Evolutionary conservation across 2,888 invertebrate genomes (phyloP).

Genomic region (Eueremaeus valkanovi): DNA sequence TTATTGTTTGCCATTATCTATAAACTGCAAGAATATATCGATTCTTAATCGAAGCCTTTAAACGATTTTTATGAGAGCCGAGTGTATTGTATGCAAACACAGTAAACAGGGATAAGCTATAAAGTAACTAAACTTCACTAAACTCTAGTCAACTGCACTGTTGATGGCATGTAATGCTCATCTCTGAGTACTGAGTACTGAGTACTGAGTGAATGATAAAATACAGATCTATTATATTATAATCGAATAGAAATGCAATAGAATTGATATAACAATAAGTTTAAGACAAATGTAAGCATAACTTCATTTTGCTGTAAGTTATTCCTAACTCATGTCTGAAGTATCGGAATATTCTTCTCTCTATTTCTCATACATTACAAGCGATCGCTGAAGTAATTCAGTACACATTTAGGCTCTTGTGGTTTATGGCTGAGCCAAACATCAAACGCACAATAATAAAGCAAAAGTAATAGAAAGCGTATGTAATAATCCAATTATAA

Average conservation of each 20-base stretch:
- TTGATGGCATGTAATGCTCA: too few species aligned
- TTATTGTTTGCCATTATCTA: neutral
- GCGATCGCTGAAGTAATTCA: conserved; percentile 18
- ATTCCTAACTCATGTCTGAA: neutral
- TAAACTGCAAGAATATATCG: neutral
- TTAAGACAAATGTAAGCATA: neutral
- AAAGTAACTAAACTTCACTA: neutral
- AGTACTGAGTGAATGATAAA: neutral
- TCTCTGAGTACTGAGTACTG: too few species aligned
- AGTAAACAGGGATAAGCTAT: too few species aligned
- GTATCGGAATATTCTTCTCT: neutral
- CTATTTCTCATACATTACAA: too few species aligned
- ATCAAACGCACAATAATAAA: neutral
- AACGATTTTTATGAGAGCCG: neutral
- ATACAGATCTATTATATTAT: neutral
- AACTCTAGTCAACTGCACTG: neutral
- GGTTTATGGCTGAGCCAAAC: conserved; percentile 8
- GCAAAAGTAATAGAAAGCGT: conserved; percentile 28
- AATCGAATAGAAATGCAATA: neutral
- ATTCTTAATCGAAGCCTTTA: neutral
- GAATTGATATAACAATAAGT: neutral
- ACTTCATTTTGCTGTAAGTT: neutral
- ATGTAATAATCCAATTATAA: conserved; percentile 20
- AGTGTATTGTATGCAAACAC: neutral
- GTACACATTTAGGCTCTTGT: conserved; percentile 7